A percentile compares a stretch with the other conserved stretches of the same genome.
phyloP scores from a whole-genome alignment of 2,113 vertebrate genomes.

The Solea senegalensis region DNA sequence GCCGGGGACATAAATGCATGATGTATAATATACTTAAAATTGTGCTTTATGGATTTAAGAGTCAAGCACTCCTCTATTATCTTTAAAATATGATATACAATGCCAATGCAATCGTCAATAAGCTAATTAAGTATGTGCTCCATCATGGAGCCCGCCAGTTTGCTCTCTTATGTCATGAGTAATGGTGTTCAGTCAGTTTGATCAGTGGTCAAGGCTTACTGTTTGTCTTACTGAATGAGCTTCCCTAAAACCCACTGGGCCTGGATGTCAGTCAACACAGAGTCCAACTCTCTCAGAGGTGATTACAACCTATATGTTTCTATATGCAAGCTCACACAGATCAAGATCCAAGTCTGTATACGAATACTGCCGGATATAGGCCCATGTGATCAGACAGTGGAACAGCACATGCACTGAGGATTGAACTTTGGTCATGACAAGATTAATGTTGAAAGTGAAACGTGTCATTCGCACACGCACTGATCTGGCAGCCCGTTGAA shows the following conservation, averaged over 20 bases:
- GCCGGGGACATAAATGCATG: too few relatives aligned
- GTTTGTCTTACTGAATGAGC: conserved; percentile 50
- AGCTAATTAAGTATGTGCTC: not conserved
- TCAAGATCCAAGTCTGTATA: conserved; percentile 23
- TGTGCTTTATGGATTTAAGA: not conserved
- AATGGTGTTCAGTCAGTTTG: conserved; percentile 25
- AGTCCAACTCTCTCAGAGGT: conserved; percentile 30
- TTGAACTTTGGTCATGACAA: conserved; percentile 49
- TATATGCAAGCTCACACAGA: conserved; percentile 22
- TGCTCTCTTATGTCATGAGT: conserved; percentile 19
- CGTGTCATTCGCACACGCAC: conserved; percentile 12
- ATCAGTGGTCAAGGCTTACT: conserved; percentile 16
- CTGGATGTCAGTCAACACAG: conserved; percentile 50
- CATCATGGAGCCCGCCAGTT: conserved; percentile 9
- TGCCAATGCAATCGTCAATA: not conserved
- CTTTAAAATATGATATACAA: not conserved
- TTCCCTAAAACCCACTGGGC: conserved; percentile 43
- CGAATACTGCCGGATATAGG: conserved; percentile 27
- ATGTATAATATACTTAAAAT: not conserved
- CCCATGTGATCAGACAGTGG: conserved; percentile 7
- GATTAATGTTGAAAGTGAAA: conserved; percentile 28
- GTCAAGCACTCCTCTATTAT: not conserved
- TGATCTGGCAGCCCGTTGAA: conserved; percentile 25
- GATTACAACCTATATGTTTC: conserved; percentile 39
- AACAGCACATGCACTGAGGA: not conserved